phyloP scores from a whole-genome alignment of 1,140 invertebrate species.

The Pseudachorutes palmiensis region DNA sequence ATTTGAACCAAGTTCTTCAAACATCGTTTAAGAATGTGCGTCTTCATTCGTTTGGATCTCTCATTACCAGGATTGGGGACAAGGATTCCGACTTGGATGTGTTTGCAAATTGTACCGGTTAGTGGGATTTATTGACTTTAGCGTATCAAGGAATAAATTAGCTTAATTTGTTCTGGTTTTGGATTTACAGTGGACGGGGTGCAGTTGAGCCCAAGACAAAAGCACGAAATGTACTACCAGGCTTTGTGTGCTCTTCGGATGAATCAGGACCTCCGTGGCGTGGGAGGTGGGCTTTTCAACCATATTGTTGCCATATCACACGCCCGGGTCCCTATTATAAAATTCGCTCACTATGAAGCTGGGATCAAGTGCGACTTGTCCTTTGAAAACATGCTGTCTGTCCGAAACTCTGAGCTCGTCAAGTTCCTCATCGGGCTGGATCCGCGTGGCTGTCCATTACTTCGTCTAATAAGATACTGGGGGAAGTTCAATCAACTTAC shows the following conservation, averaged over 20 bases:
- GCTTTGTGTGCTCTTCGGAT: not conserved
- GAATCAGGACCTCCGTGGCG: not conserved
- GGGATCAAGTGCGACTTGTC: slow-evolving; percentile 24
- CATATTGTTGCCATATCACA: slow-evolving; percentile 6
- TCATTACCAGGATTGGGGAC: not conserved
- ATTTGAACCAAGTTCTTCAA: not conserved
- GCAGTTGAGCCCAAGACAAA: too few species aligned
- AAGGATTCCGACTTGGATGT: slow-evolving; percentile 10
- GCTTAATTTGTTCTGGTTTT: too few species aligned
- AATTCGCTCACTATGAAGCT: slow-evolving; percentile 1
- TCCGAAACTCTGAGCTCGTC: slow-evolving; percentile 26
- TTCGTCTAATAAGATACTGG: slow-evolving; percentile 26
- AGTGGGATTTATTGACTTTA: not conserved
- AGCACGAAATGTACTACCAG: too few species aligned
- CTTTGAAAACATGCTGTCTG: slow-evolving; percentile 26
- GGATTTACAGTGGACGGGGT: too few species aligned
- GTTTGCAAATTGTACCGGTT: not conserved
- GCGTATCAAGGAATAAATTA: too few species aligned
- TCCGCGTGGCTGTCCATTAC: slow-evolving; percentile 13
- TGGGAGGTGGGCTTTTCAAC: not conserved
- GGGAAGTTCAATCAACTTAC: slow-evolving; percentile 25
- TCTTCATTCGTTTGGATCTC: slow-evolving; percentile 1
- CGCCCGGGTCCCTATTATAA: slow-evolving; percentile 27
- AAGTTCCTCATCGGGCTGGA: slow-evolving; percentile 14
- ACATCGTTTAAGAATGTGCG: not conserved